phyloP scores from a whole-genome alignment of 2,797 vertebrate species.

The Syngnathus acus region DNA sequence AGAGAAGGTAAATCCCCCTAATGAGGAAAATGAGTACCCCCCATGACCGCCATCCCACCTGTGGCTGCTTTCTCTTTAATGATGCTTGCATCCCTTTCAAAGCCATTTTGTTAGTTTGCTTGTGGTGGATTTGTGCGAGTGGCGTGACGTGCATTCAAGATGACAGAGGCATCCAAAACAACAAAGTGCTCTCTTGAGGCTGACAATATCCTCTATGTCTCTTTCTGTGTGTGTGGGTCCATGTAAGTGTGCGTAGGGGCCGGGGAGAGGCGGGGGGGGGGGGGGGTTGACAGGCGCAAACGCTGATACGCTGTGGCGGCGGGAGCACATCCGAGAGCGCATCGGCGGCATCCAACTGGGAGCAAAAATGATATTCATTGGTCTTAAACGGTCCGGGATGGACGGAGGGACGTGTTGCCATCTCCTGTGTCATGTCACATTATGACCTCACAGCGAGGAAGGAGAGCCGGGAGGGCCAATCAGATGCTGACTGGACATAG shows the following conservation, averaged over 20 bases:
- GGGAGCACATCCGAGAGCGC: constrained; percentile 52
- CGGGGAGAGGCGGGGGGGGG: constrained; percentile 36
- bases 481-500: not conserved
- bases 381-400: constrained; percentile 61
- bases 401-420: constrained; percentile 51
- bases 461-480: constrained; percentile 13
- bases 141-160: constrained; percentile 53
- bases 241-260: constrained; percentile 11
- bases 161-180: constrained; percentile 62
- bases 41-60: not conserved
- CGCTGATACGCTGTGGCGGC: constrained; percentile 65
- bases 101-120: constrained; percentile 24
- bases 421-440: constrained; percentile 71
- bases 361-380: constrained; percentile 76
- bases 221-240: constrained; percentile 26
- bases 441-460: constrained; percentile 64
- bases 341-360: constrained; percentile 50
- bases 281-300: constrained; percentile 58
- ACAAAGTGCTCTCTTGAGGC: constrained; percentile 63
- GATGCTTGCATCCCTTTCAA: constrained; percentile 49
- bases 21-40: constrained; percentile 49
- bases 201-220: constrained; percentile 42
- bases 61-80: constrained; percentile 48
- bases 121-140: constrained; percentile 51
- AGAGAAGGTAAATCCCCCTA: constrained; percentile 46